phyloP scores from a whole-genome alignment of 2,113 vertebrate species.

The Mustelus asterias region DNA sequence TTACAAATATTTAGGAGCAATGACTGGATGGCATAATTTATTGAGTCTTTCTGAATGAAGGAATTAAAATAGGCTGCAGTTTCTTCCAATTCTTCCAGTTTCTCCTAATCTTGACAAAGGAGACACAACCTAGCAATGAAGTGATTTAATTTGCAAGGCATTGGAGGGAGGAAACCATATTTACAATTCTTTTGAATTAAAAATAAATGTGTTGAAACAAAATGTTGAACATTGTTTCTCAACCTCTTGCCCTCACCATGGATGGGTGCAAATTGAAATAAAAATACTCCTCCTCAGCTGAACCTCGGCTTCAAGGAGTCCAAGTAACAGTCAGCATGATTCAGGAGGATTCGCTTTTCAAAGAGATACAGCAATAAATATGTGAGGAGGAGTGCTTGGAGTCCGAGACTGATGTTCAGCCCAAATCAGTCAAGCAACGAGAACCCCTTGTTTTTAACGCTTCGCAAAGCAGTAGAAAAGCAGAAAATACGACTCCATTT shows the following conservation, averaged over 20 bases:
- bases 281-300: not conserved
- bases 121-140: not conserved
- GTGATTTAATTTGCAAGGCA: not conserved
- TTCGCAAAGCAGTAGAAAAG: not conserved
- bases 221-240: not conserved
- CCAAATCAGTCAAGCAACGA: not conserved
- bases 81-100: not conserved
- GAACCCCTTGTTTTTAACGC: not conserved
- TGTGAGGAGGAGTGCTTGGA: not conserved
- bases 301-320: not conserved
- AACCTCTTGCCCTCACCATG: not conserved
- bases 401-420: not conserved
- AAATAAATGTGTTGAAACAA: not conserved
- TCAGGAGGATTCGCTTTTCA: not conserved
- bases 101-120: not conserved
- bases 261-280: not conserved
- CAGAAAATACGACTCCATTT: not conserved
- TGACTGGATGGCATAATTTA: not conserved
- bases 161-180: not conserved
- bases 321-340: not conserved
- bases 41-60: not conserved
- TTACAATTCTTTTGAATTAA: too few relatives aligned
- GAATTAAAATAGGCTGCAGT: not conserved
- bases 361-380: not conserved
- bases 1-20: not conserved